Base-by-base conservation (phyloP, 2,113 vertebrate genomes). In the Tor tambroides region DNA sequence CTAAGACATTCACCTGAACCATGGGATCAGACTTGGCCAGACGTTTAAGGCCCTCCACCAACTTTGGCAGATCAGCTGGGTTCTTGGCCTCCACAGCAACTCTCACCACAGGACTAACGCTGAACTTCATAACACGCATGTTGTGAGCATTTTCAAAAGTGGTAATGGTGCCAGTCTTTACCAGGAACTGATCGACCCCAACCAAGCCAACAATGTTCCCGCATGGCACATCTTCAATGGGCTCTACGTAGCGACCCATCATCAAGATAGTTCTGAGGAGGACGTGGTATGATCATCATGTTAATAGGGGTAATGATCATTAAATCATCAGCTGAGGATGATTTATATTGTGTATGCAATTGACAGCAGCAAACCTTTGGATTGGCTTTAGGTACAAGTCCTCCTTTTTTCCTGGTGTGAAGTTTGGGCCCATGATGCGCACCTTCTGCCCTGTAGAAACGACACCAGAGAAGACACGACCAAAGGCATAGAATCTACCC, bases 61-160 rank as follows among this genome's bases (percentile, higher is more conserved):
- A 85, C 88, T 94, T 95, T 74, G 93, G 93, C 28, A 95, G 91
- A 87, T 94, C 92, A 32, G 93, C 91, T 12, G 92, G 91, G 77
- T 91, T 94, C 90, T 95, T 94, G 59, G 90, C 93, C 89, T 94
- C 93, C 67, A 94, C 93, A 6, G 94, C 93, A 56, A 94, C 91
- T 46, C 82, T 69, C 54, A 93, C 92, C 56, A 95, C 91, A 4
- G 93, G 92, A 63, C 92, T 94, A 26, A 94, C 92, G 8, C 93
- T 93, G 91, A 94, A 93, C 89, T 94, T 94, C 93, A 94, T 93
- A 85, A 93, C 92, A 72, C 89, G 88, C 90, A 92, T 88, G 87
- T 94, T 95, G 91, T 93, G 94, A 35, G 93, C 92, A n/a, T 92
- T 87, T 46, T 95, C 93, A 32, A 89, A 94, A 23, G 92, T 94